Evolutionary conservation across 2,888 invertebrate species (phyloP), one percentile per base, ranked within the genome.

Genomic region (Apodemia hepburni): DNA sequence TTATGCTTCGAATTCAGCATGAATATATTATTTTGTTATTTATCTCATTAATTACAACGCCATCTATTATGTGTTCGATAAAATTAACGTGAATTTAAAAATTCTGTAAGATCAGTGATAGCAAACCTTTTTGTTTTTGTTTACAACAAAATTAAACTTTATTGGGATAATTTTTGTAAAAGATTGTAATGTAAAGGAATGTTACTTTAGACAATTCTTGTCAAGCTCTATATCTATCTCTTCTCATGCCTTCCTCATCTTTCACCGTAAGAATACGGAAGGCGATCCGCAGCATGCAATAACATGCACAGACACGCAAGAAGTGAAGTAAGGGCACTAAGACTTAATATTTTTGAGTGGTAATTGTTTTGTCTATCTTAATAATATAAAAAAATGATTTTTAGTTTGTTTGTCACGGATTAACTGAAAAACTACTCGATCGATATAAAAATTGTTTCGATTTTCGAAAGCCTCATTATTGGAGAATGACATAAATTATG

Each of bases 241-340:
- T 47, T 47, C 45, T 47, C 45, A 17, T 47, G 45, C 8, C 45
- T 45, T 45, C 45, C n/a, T n/a, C n/a, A n/a, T 45, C 45, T 45
- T 17, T 45, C n/a, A 45, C 6, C 1, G 6, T 45, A 45, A 45
- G 45, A 5, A 7, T 45, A n/a, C 7, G 15, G 45, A 45, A 45
- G 45, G 7, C 7, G n/a, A 1, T 45, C n/a, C n/a, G 15, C 1
- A n/a, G n/a, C n/a, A n/a, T 6, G 45, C n/a, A 45, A 45, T 45
- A n/a, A n/a, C 45, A 7, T 7, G 7, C 45, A 45, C n/a, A n/a
- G 7, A 45, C 7, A 45, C 45, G 1, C 7, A 45, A 45, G 45
- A 45, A 45, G 45, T n/a, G 45, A 45, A 45, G 45, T 45, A 45
- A 45, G 45, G 45, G 12, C 45, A n/a, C n/a, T n/a, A 33, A 2